Percentiles rank a stretch among this genome's conserved stretches.
These are phyloP conservation scores for Subacronicta megacephala DNA, from an alignment of 2,888 invertebrate genomes.

Conservation along the genomic window DNA sequence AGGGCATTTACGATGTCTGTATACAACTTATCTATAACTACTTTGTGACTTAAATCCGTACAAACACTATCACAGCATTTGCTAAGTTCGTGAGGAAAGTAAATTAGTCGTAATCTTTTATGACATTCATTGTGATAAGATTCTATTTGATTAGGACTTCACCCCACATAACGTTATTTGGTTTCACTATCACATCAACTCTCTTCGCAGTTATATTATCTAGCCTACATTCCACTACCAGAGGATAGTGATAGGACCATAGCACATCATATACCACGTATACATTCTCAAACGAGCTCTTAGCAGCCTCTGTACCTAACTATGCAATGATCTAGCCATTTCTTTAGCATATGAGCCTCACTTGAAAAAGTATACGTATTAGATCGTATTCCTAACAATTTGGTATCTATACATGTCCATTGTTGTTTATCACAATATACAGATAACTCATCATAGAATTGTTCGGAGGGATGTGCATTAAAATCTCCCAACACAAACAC, in stretches of 20 bases:
- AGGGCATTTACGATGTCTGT: slow-evolving; percentile 5
- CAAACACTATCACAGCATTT: too few relatives aligned
- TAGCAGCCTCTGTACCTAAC: not conserved
- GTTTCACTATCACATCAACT: not conserved
- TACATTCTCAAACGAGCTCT: not conserved
- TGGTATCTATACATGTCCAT: too few relatives aligned
- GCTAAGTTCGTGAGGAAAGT: slow-evolving; percentile 3
- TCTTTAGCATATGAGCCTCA: too few relatives aligned
- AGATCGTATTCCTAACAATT: too few relatives aligned
- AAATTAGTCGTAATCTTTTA: slow-evolving; percentile 8
- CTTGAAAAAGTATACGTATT: too few relatives aligned
- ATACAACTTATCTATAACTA: too few relatives aligned
- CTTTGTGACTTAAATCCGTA: too few relatives aligned
- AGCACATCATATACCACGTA: slow-evolving; percentile 8
- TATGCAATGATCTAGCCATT: too few relatives aligned
- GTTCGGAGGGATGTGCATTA: too few relatives aligned
- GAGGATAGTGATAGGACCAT: slow-evolving; percentile 13
- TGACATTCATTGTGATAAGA: slow-evolving; percentile 8
- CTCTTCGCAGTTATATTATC: not conserved
- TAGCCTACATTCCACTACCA: slow-evolving; percentile 3
- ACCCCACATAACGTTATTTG: slow-evolving; percentile 8
- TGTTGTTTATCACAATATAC: too few relatives aligned
- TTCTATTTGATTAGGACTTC: slow-evolving; percentile 3
- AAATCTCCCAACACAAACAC: too few relatives aligned
- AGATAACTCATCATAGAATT: too few relatives aligned